Percentiles rank a stretch among this genome's conserved stretches.
These are phyloP conservation scores for Galeopsomyia nigrocyanea DNA, from an alignment of 2,888 invertebrate species.

Conservation along the genomic window DNA sequence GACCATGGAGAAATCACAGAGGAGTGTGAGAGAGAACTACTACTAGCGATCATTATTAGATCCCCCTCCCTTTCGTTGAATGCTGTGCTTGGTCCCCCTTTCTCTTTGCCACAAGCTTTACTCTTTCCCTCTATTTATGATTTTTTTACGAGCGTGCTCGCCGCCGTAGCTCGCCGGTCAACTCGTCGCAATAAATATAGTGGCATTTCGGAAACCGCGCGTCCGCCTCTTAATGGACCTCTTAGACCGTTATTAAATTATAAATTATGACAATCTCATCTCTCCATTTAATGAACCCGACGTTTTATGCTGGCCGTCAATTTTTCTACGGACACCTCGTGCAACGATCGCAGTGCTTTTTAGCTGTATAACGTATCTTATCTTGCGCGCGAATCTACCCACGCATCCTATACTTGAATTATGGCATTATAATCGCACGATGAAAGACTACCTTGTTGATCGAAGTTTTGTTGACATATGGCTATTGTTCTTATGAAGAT, in stretches of 20 bases:
- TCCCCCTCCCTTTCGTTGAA: slow-evolving; percentile 12
- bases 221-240: slow-evolving; percentile 63
- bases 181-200: slow-evolving; percentile 63
- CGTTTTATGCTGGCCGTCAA: slow-evolving; percentile 62
- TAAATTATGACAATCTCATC: slow-evolving; percentile 66
- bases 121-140: slow-evolving; percentile 41
- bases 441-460: too few relatives aligned
- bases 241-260: slow-evolving; percentile 67
- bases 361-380: too few relatives aligned
- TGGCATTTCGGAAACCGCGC: slow-evolving; percentile 60
- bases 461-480: too few relatives aligned
- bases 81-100: background rate
- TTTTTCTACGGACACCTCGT: slow-evolving; percentile 51
- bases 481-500: too few relatives aligned
- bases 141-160: slow-evolving; percentile 43
- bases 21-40: background rate
- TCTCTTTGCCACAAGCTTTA: background rate
- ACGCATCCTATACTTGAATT: too few relatives aligned
- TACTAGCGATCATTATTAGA: slow-evolving; percentile 42
- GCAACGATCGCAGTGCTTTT: background rate
- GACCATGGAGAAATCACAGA: slow-evolving; percentile 21
- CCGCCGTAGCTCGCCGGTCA: slow-evolving; percentile 24
- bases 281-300: slow-evolving; percentile 61
- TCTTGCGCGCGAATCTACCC: too few relatives aligned
- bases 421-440: too few relatives aligned